Conservation (phyloP, 2,113 vertebrate species). For the Anolis sagrei region DNA sequence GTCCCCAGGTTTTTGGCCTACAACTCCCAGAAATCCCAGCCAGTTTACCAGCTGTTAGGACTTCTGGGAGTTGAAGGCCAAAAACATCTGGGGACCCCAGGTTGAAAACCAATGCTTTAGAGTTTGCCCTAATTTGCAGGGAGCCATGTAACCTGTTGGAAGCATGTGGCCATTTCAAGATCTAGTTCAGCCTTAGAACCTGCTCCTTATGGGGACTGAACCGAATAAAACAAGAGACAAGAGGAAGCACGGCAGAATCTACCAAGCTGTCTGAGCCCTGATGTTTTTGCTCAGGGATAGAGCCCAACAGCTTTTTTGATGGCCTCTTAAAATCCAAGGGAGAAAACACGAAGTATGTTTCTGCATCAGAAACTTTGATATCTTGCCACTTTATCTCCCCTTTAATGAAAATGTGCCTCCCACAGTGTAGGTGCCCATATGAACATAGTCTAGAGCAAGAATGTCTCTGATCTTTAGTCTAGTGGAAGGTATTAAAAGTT, state of each 20-base stretch:
- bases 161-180: too few relatives aligned
- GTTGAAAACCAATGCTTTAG: too few relatives aligned
- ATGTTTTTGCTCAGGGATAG: background rate
- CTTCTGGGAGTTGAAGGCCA: too few relatives aligned
- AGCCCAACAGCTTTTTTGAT: background rate
- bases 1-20: too few relatives aligned
- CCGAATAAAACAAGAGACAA: background rate
- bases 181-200: too few relatives aligned
- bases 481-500: constrained; percentile 54
- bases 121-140: too few relatives aligned
- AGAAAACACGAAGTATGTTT: constrained; percentile 32
- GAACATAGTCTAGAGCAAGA: constrained; percentile 4
- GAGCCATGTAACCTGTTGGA: too few relatives aligned
- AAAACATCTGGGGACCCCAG: too few relatives aligned
- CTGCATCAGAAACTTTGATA: constrained; percentile 29
- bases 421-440: background rate
- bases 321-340: background rate
- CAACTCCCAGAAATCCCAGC: too few relatives aligned
- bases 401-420: background rate
- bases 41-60: too few relatives aligned
- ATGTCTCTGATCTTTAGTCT: constrained; percentile 24
- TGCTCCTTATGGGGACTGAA: background rate
- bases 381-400: background rate
- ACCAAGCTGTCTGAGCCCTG: too few relatives aligned
- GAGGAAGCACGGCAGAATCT: background rate